Evolutionary conservation across 2,797 vertebrate genomes (phyloP), one percentile per base, ranked within the genome.

Genomic region (Galago senegalensis): DNA sequence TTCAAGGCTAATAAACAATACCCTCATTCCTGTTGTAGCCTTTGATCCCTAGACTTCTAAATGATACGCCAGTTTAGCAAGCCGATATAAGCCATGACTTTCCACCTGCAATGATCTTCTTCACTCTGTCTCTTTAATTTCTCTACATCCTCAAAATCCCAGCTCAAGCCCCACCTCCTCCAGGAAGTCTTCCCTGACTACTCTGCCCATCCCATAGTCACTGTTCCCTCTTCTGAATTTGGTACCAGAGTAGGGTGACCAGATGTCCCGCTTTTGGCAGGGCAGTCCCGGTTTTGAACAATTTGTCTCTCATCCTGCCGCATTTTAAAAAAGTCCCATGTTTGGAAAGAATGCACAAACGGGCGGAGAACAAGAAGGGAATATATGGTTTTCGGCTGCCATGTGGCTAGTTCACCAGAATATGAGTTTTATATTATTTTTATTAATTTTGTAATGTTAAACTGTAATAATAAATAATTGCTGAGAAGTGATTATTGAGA

Each of bases 1-100:
- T 87, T 96, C 4, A 79, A 56, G 77, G 34, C 61, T 61, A 80
- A 80, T 34, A 60, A 80, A 80, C 31, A 72, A 56, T 29, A 72
- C 25, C 37, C 58, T 79, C 21, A 84, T 89, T 94, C 79, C 85
- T 89, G 2, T 65, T 34, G 69, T 27, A 83, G 29, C 3, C 60
- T 77, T 96, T 86, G 75, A 56, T 56, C 60, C 31, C 17, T 83
- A 73, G 73, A 56, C 56, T 93, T 82, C 56, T 82, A 88, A 86
- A 40, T n/a, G 53, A 56, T 29, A 46, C 3, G 1, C 16, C 67
- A 61, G 14, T 53, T 72, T 77, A 84, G 70, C 34, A 89, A 92
- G 31, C 16, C 29, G n/a, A 11, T 56, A 23, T 13, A 27, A 81
- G 76, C 40, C 34, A 56, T 61, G 46, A 10, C 46, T 77, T 90